A percentile compares a stretch with the other conserved stretches of the same genome.
Conservation (phyloP, 2,113 vertebrate genomes). For the Sapayoa aenigma region DNA sequence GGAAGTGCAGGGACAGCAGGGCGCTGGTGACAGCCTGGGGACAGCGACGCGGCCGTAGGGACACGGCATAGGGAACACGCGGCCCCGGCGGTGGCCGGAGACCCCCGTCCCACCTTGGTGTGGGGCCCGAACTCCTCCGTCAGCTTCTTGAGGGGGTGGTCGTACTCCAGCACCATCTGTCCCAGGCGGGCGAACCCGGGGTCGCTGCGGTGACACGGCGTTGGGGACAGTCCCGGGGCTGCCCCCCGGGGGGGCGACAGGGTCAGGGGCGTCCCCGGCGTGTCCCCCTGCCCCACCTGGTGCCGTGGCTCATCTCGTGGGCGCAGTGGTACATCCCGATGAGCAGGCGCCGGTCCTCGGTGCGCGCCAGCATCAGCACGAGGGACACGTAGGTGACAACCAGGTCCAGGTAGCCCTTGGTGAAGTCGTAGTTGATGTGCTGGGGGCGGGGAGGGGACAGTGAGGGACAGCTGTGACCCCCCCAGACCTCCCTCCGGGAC, state of each 20-base stretch:
- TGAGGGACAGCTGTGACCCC: rapidly evolving
- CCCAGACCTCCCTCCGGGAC: no score
- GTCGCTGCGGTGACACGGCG: conserved; percentile 72
- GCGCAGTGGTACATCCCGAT: conserved; percentile 90
- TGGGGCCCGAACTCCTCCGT: conserved; percentile 92
- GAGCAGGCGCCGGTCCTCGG: conserved; percentile 87
- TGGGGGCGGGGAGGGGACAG: conserved; percentile 47
- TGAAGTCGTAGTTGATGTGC: conserved; percentile 89
- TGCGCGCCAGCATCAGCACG: conserved; percentile 85
- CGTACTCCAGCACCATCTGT: conserved; percentile 93
- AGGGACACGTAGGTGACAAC: conserved; percentile 89
- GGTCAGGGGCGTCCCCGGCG: not conserved
- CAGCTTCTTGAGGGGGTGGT: conserved; percentile 90
- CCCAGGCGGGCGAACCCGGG: conserved; percentile 84
- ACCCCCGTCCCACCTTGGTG: conserved; percentile 77
- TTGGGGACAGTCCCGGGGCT: rapidly evolving
- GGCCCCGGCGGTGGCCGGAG: rapidly evolving
- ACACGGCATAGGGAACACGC: rapidly evolving
- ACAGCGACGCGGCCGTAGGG: not conserved
- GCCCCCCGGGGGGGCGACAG: not conserved
- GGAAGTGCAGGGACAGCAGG: conserved; percentile 81
- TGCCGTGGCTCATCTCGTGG: conserved; percentile 88
- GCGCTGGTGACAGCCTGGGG: conserved; percentile 85
- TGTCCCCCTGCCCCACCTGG: conserved; percentile 66
- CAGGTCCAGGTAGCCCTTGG: conserved; percentile 90